Evolutionary conservation across 1,140 invertebrate species (phyloP).

Genomic region (Ceratoteleas bidentatus): DNA sequence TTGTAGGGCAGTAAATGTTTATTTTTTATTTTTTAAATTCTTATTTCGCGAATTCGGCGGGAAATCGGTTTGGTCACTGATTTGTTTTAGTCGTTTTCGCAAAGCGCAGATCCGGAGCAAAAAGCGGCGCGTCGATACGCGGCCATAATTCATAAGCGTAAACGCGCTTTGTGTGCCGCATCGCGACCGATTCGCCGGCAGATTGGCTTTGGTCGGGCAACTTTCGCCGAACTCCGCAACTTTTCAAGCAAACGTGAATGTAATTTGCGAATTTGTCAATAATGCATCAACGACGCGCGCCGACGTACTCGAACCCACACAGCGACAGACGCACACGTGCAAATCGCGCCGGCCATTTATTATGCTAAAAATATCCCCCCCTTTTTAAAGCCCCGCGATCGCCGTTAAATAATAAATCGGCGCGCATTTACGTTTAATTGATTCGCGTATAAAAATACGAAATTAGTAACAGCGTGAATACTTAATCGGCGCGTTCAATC

Average conservation of each 20-base stretch:
- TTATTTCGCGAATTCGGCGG: no score
- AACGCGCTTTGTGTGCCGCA: constrained; percentile 14
- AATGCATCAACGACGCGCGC: constrained; percentile 23
- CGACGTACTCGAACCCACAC: no score
- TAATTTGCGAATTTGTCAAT: constrained; percentile 40
- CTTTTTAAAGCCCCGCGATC: constrained; percentile 11
- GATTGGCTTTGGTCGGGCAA: constrained; percentile 31
- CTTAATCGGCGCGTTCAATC: constrained; percentile 44
- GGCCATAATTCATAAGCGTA: constrained; percentile 20
- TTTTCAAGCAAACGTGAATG: constrained; percentile 35
- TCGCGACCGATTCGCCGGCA: constrained; percentile 18
- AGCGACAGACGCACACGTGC: neutral
- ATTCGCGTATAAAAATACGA: constrained; percentile 51
- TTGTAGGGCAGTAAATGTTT: no score
- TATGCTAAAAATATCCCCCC: constrained; percentile 17
- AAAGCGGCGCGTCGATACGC: constrained; percentile 4
- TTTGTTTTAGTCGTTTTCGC: no score
- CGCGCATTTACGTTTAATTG: constrained; percentile 38
- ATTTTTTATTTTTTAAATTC: no score
- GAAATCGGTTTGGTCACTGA: no score
- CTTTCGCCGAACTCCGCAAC: constrained; percentile 26
- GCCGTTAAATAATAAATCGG: constrained; percentile 35
- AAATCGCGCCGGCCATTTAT: constrained; percentile 23
- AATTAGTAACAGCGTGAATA: constrained; percentile 54
- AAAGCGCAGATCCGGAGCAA: no score